Conservation (phyloP, 2,888 invertebrate genomes). For the Drosophila helvetica region DNA sequence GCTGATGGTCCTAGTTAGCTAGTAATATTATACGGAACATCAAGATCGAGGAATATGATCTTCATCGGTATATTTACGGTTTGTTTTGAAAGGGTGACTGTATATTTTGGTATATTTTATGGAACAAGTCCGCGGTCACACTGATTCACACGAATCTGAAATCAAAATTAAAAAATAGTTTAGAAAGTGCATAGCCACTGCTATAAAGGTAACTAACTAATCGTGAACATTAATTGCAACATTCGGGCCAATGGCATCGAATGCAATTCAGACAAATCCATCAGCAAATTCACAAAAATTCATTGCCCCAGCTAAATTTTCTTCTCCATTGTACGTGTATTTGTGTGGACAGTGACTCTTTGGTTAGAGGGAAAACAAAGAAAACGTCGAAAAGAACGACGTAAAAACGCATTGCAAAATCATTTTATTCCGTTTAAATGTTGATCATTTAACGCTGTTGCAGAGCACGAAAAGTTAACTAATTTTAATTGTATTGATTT, state of each 20-base stretch:
- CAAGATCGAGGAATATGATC: too few relatives aligned
- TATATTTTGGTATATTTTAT: too few relatives aligned
- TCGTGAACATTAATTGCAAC: conserved; percentile 23
- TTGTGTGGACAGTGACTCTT: conserved; percentile 64
- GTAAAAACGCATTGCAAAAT: conserved; percentile 68
- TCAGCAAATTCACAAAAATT: conserved; percentile 29
- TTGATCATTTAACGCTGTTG: conserved; percentile 15
- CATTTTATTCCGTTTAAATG: conserved; percentile 2
- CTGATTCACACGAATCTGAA: background rate
- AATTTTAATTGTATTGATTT: conserved; percentile 68
- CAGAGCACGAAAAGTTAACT: conserved; percentile 31
- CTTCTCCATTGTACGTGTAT: conserved; percentile 45
- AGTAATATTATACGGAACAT: too few relatives aligned
- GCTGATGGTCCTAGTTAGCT: too few relatives aligned
- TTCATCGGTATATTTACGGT: too few relatives aligned
- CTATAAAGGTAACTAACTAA: conserved; percentile 40
- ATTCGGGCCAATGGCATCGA: conserved; percentile 19
- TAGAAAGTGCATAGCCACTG: conserved; percentile 32
- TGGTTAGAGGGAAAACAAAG: conserved; percentile 76
- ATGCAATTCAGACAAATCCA: conserved; percentile 34
- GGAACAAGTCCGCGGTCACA: too few relatives aligned
- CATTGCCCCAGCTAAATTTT: conserved; percentile 44
- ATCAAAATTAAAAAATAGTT: conserved; percentile 28
- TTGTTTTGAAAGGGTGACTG: too few relatives aligned
- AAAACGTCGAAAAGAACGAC: conserved; percentile 77